A percentile compares a stretch with the other conserved stretches of the same genome.
phyloP scores from a whole-genome alignment of 2,888 invertebrate genomes.

The Acanthosepion lycidas region DNA sequence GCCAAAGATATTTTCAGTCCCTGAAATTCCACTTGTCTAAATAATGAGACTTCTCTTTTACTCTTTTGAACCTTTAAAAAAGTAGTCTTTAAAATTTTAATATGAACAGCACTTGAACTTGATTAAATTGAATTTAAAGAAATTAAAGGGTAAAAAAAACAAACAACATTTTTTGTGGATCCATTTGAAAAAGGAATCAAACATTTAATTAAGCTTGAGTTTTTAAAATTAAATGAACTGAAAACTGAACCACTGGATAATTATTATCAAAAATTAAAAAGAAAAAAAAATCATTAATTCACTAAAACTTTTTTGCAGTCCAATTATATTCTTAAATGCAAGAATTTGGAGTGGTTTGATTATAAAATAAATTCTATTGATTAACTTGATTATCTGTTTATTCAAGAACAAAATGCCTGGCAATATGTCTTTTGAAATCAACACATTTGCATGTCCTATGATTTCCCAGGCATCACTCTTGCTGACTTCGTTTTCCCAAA shows the following conservation, averaged over 20 bases:
- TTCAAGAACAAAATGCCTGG: neutral
- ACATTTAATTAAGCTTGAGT: neutral
- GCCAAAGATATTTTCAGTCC: neutral
- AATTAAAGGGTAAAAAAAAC: neutral
- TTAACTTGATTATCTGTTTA: neutral
- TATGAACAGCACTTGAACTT: neutral
- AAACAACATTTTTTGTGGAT: neutral
- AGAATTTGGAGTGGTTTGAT: neutral
- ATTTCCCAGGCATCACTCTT: neutral
- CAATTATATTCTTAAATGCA: constrained; percentile 11
- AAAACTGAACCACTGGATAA: neutral
- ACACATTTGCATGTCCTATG: neutral
- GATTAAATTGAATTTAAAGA: neutral
- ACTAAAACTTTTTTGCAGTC: neutral
- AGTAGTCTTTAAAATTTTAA: neutral
- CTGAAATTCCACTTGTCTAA: neutral
- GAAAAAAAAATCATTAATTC: no score
- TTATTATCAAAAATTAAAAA: neutral
- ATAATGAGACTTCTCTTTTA: neutral
- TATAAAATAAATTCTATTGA: constrained; percentile 15
- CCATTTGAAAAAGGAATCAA: neutral
- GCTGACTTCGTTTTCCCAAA: neutral
- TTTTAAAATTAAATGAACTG: neutral
- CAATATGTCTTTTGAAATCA: neutral
- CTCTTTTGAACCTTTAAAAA: neutral